Evolutionary conservation across 2,113 vertebrate species (phyloP), one percentile per base, ranked within the genome.

Genomic region (Heteronetta atricapilla): DNA sequence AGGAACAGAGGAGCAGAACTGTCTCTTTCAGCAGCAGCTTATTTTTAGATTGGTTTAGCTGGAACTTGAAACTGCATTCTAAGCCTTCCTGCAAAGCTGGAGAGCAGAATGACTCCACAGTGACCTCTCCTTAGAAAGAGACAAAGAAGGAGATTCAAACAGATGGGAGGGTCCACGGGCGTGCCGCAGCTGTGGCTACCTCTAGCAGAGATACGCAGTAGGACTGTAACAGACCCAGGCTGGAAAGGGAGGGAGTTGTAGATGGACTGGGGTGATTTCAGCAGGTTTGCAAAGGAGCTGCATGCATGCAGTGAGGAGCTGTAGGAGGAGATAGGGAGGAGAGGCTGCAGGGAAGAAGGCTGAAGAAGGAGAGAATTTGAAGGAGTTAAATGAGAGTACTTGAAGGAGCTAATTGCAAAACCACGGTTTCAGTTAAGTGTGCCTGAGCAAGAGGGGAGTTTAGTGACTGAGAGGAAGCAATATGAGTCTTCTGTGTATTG

Each of bases 301-400:
- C 6, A 20, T 7, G 4, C 0, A 0, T 10, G 15, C 23, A 56
- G 15, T 59, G 38, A 52, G n/a, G 38, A 52, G n/a, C 42, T 90
- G 44, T 28, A 29, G 29, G 12, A 63, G 19, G 25, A 75, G 36
- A 85, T 2, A 46, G 16, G 26, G 60, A 85, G n/a, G 33, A 69
- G 36, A 91, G 74, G 28, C 6, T 81, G 53, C 6, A 82, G 34
- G 23, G 58, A 64, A 79, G 40, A 59, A 66, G 8, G 17, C 19
- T 56, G 40, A 80, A 69, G 42, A 55, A 26, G 38, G 8, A 69
- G 55, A 74, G 22, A 7, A 50, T 52, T 26, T 52, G 12, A 77
- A 60, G 11, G 28, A 15, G n/a, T 38, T 52, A 64, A 38, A 48
- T 22, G 7, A 62, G 50, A 74, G 22, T 50, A 50, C 4, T 52